These are phyloP conservation scores for Hemithea aestivaria DNA, from an alignment of 2,888 invertebrate species.

Conservation along the genomic window DNA sequence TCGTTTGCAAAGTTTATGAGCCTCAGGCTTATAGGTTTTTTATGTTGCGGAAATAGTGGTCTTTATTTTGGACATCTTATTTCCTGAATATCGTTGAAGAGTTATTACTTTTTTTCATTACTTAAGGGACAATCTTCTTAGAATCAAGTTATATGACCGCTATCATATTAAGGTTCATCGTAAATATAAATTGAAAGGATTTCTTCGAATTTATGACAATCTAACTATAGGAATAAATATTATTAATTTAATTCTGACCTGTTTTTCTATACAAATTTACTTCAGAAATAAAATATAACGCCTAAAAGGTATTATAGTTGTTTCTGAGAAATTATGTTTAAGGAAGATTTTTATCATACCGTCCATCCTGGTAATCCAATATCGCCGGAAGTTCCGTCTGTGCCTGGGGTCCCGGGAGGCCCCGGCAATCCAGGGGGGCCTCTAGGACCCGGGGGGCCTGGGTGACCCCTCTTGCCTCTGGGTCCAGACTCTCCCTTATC, in stretches of 20 bases:
- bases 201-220: too few species aligned
- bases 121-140: too few species aligned
- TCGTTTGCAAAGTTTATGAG: constrained; percentile 11
- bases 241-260: too few species aligned
- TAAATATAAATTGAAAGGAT: too few species aligned
- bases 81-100: background rate
- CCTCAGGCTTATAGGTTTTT: constrained; percentile 11
- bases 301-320: constrained; percentile 20
- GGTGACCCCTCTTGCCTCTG: constrained; percentile 83
- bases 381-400: constrained; percentile 84
- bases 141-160: too few species aligned
- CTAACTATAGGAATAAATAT: too few species aligned
- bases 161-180: too few species aligned
- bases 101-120: background rate
- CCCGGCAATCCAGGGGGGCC: constrained; percentile 86
- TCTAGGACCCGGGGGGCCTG: constrained; percentile 88
- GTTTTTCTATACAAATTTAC: too few species aligned
- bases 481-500: constrained; percentile 69
- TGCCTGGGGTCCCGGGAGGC: constrained; percentile 84
- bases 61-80: constrained; percentile 5
- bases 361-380: constrained; percentile 90
- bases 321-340: constrained; percentile 16
- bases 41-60: constrained; percentile 5
- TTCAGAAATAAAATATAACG: too few species aligned
- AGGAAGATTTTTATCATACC: constrained; percentile 52